Base-by-base conservation (phyloP, 2,888 invertebrate species). In the Phania funesta region DNA sequence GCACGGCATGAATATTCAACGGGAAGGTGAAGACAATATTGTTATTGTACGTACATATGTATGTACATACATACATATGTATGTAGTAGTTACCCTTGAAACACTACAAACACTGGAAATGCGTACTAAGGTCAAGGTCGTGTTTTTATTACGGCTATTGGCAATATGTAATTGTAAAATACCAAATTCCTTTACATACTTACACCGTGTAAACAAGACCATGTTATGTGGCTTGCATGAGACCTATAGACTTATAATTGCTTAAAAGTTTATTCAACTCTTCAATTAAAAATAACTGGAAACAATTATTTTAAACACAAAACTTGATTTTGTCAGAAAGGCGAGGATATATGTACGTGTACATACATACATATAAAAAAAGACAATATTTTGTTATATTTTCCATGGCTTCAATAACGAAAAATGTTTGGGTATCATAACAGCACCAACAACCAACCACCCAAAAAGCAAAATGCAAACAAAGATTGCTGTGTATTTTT, bases 401-500 rank as follows among this genome's bases (percentile, higher is more conserved):
- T 11, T 29, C 13, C 7, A 62, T 20, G 46, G 44, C 26, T 26
- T 26, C 52, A 52, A 52, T 3, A 50, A 13, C 35, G 38, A 0
- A 67, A 52, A 52, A 38, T 29, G 24, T 9, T 26, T 11, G 5
- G 9, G 16, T 13, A 22, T 7, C 41, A 44, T 38, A 26, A 11
- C 38, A 56, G 20, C 32, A 58, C 16, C 46, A 46, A 35, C 35
- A 46, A 24, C 22, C 48, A 35, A 20, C 48, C 11, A 35, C 54
- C 32, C 44, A 70, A 56, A 35, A 24, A 24, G 46, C 18, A 35
- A 32, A 58, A 58, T 38, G 44, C 3, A n/a, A 16, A 54, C 18
- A 38, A 13, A 65, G 16, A 68, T 68, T 18, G 24, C 20, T 56
- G 24, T 56, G 7, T 44, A 29, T 46, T 58, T 56, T 32, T 65